Evolutionary conservation across 2,888 invertebrate genomes (phyloP), one percentile per base, ranked within the genome.

Genomic region (Merodon equestris): DNA sequence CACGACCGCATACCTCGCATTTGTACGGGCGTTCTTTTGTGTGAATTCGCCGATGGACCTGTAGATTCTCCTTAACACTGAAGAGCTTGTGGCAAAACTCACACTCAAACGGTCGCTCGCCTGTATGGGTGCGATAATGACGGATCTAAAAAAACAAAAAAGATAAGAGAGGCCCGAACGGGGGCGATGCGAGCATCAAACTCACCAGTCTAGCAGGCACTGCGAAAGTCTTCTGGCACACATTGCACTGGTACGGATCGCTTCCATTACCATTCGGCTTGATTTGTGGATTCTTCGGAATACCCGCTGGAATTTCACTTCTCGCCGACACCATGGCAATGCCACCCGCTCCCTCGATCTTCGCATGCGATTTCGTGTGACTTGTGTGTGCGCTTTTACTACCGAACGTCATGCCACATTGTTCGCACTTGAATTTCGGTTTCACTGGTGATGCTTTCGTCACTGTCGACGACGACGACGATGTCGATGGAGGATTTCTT

Each of bases 61-160:
- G 96, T 71, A 97, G 90, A 88, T 97, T 97, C 88, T 96, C 96
- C 89, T 96, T 96, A 9, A 96, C 96, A 86, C 96, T 96, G 89
- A 97, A 97, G 86, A 95, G 94, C 89, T 97, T 97, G 88, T 94
- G 94, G 90, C 96, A 97, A 88, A 95, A 96, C 88, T 97, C 96
- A 89, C 96, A 97, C 88, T 95, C 93, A 88, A 96, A 97, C 0
- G 97, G 96, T 84, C 96, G 93, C 87, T 96, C 96, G 40, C 96
- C 96, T 18, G 96, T 96, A 87, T 96, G 96, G 9, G 96, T 96
- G 74, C 96, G 91, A 87, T 96, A 96, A 86, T 97, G 96, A 51
- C 96, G 93, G 68, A 88, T 89, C 89, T 89, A 66, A 63, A 50
- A 12, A 14, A 15, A 54, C 27, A 27, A 27, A 27, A 27, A 27